phyloP scores from a whole-genome alignment of 64 coral and sea anemone species.

The Stichodactyla helianthus region DNA sequence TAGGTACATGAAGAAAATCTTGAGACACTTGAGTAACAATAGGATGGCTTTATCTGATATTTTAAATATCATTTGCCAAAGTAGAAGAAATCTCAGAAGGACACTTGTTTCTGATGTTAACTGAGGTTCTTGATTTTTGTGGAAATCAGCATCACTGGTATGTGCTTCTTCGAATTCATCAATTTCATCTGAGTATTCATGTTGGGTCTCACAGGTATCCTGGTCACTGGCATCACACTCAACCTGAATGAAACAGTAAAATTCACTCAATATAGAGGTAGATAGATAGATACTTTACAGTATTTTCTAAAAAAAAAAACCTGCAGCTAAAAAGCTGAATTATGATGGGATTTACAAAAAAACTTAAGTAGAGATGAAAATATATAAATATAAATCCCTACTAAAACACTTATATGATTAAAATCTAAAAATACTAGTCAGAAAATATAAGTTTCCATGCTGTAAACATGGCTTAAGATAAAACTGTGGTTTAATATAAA shows the following conservation, averaged over 20 bases:
- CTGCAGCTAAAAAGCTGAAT: no score
- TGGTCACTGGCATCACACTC: neutral
- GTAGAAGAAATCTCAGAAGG: slow-evolving; percentile 43
- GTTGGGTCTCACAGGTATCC: neutral
- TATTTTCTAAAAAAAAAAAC: no score
- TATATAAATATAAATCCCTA: no score
- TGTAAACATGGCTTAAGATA: no score
- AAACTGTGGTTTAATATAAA: no score
- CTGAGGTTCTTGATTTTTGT: neutral
- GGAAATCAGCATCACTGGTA: neutral
- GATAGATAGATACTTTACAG: neutral
- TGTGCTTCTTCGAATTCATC: neutral
- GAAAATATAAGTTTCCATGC: no score
- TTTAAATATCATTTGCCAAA: slow-evolving; percentile 47
- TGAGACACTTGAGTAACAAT: slow-evolving; percentile 42
- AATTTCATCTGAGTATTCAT: slow-evolving; percentile 3
- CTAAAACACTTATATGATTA: no score
- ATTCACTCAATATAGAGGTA: neutral
- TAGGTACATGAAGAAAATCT: neutral
- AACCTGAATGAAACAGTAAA: neutral
- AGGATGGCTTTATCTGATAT: slow-evolving; percentile 46
- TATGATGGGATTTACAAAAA: no score
- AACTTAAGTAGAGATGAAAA: no score
- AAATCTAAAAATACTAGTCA: no score
- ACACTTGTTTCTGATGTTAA: slow-evolving; percentile 45